Evolutionary conservation across 1,140 invertebrate genomes (phyloP), one percentile per base, ranked within the genome.

Genomic region (Sogatella furcifera): DNA sequence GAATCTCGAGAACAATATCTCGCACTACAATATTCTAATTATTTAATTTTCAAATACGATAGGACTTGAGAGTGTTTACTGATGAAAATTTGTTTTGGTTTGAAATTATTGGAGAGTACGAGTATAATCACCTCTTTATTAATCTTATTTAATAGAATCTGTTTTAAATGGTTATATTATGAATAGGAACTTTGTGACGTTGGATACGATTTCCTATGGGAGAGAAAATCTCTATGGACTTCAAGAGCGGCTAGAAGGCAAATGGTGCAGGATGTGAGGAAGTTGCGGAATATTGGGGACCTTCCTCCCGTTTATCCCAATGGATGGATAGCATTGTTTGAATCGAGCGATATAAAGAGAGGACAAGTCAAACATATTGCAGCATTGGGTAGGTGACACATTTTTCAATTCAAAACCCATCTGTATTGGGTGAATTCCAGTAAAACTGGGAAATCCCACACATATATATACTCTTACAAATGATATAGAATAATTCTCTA

Each of bases 271-370:
- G 65, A 69, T 38, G 70, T 78, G 0, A 74, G 77, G 59, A 70
- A 70, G 13, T 65, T 75, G 10, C 65, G 84, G 4, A 77, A 77
- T 58, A 69, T 81, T 17, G 84, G 80, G 5, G 80, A 84, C 54
- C 66, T 90, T 9, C 89, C 88, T 0, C 90, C 91, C 0, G 85
- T 90, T 0, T 95, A 83, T 74, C 92, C 92, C 0, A 95, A 96
- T 67, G 92, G 92, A 11, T 95, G 92, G 92, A 93, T 89, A 69
- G 83, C 79, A 0, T 66, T 95, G 0, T 71, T 84, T 0, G 90
- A 94, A 70, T 86, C 84, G 6, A 74, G 72, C 19, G 75, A 84
- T 19, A 62, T 96, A 3, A 77, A 74, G 28, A 70, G 70, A 2
- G 80, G 81, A 34, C 72, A 84, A 62, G 82, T 86, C 0, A 76